Evolutionary conservation across 2,113 vertebrate genomes (phyloP).

Genomic region (Scatophagus argus): DNA sequence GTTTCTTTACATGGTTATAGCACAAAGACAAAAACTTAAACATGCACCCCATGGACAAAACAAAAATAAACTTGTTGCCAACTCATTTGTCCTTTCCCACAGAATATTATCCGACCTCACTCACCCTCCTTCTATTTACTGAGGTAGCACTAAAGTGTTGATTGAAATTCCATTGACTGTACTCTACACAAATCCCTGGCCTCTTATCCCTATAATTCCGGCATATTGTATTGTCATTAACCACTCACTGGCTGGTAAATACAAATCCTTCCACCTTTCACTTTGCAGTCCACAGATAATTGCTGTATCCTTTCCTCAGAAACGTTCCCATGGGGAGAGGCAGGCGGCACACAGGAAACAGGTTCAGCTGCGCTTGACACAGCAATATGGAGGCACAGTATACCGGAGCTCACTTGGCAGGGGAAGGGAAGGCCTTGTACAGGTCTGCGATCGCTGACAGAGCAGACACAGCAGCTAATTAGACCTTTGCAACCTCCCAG

Average conservation of each 20-base stretch:
- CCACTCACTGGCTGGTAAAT: slow-evolving; percentile 75
- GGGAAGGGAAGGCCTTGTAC: slow-evolving; percentile 58
- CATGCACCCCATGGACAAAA: slow-evolving; percentile 18
- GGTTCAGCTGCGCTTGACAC: slow-evolving; percentile 53
- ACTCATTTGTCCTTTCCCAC: slow-evolving; percentile 38
- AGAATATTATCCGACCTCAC: not conserved
- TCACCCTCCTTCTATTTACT: slow-evolving; percentile 47
- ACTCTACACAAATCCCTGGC: slow-evolving; percentile 60
- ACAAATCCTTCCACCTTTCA: slow-evolving; percentile 76
- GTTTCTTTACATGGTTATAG: slow-evolving; percentile 3
- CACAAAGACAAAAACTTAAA: slow-evolving; percentile 6
- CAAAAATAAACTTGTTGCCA: not conserved
- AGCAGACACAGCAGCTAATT: slow-evolving; percentile 68
- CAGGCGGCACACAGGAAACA: slow-evolving; percentile 69
- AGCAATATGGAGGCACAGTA: slow-evolving; percentile 51
- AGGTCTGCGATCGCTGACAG: slow-evolving; percentile 66
- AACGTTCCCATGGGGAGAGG: slow-evolving; percentile 55
- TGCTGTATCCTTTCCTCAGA: slow-evolving; percentile 78
- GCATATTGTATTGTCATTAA: slow-evolving; percentile 81
- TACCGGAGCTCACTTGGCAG: slow-evolving; percentile 56
- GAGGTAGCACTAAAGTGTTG: slow-evolving; percentile 51
- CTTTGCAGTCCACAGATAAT: slow-evolving; percentile 80
- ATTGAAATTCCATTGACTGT: slow-evolving; percentile 67
- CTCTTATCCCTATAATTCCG: slow-evolving; percentile 79
- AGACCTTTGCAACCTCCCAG: slow-evolving; percentile 73